Conservation (phyloP, 2,797 vertebrate species). For the Oreochromis grahami region DNA sequence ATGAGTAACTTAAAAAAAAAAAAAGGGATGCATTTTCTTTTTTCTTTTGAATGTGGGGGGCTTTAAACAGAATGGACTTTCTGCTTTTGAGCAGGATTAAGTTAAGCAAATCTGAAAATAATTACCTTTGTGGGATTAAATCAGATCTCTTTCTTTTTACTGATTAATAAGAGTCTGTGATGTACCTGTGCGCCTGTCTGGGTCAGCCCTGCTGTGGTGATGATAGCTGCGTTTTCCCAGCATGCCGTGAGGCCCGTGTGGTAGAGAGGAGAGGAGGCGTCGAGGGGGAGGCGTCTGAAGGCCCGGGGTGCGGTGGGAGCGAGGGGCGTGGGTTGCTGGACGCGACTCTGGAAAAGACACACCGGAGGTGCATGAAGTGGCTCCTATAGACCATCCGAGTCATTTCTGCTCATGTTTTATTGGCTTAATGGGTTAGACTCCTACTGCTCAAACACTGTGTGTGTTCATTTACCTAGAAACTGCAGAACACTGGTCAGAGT, state of each 20-base stretch:
- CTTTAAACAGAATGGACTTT: constrained; percentile 11
- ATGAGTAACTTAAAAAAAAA: not conserved
- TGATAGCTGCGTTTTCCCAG: constrained; percentile 95
- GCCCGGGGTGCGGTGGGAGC: constrained; percentile 86
- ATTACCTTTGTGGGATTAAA: not conserved
- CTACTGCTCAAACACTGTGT: not conserved
- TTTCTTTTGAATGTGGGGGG: not conserved
- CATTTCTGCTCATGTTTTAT: not conserved
- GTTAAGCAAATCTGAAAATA: not conserved
- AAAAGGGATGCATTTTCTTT: constrained; percentile 15
- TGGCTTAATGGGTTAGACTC: not conserved
- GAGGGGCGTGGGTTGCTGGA: constrained; percentile 82
- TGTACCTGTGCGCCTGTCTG: constrained; percentile 72
- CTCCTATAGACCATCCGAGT: constrained; percentile 8
- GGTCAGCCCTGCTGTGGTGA: constrained; percentile 90
- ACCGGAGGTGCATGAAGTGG: constrained; percentile 41
- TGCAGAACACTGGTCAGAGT: constrained; percentile 93
- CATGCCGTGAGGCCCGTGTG: constrained; percentile 89
- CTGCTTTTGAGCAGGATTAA: constrained; percentile 16
- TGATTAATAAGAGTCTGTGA: not conserved
- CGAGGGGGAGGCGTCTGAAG: constrained; percentile 87
- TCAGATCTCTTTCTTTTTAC: not conserved
- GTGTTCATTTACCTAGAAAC: constrained; percentile 85
- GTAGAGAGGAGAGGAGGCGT: constrained; percentile 85
- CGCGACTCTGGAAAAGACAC: constrained; percentile 86